phyloP scores from a whole-genome alignment of 2,888 invertebrate genomes.

The Apamea monoglypha region DNA sequence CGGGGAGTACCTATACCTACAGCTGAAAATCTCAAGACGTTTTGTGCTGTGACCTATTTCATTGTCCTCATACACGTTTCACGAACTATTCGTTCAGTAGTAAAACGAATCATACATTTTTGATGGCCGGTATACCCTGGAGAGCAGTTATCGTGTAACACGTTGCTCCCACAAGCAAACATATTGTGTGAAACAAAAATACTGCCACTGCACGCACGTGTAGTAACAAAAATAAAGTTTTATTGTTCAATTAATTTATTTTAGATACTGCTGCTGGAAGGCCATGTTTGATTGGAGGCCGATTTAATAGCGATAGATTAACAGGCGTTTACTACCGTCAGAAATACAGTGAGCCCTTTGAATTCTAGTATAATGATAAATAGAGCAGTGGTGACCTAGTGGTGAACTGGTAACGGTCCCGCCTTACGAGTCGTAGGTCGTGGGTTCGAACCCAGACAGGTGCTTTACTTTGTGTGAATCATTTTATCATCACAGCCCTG shows the following conservation, averaged over 20 bases:
- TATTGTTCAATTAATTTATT: slow-evolving; percentile 53
- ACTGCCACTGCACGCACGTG: neutral
- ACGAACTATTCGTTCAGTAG: neutral
- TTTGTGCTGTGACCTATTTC: neutral
- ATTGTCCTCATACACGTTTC: neutral
- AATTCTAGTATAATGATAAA: neutral
- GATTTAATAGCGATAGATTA: slow-evolving; percentile 25
- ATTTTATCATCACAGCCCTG: neutral
- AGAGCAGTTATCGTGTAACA: neutral
- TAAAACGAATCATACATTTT: slow-evolving; percentile 14
- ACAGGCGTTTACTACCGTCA: neutral
- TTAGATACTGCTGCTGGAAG: slow-evolving; percentile 16
- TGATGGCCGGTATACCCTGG: neutral
- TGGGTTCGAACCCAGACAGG: neutral
- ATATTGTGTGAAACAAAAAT: neutral
- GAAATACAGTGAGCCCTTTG: neutral
- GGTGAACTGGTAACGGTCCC: neutral
- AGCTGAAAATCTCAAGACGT: neutral
- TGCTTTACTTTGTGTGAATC: neutral
- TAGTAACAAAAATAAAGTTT: slow-evolving; percentile 6
- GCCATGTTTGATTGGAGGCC: slow-evolving; percentile 27
- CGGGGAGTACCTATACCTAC: too few species aligned
- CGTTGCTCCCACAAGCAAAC: neutral
- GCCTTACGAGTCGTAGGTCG: neutral
- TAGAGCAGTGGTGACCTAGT: neutral